phyloP scores from a whole-genome alignment of 2,113 vertebrate species.

The Grallaria varia region DNA sequence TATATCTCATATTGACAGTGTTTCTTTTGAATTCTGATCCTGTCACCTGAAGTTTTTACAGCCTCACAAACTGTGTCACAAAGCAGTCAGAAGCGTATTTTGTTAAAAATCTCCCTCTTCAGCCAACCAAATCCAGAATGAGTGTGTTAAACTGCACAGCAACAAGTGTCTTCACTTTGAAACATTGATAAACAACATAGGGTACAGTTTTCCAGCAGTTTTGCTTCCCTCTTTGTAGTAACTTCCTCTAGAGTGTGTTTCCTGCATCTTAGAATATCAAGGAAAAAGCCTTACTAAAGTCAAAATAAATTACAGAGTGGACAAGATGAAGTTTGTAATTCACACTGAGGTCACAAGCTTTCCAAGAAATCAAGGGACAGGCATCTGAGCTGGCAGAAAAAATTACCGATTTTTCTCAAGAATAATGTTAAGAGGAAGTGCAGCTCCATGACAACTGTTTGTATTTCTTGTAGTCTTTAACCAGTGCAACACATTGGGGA shows the following conservation, averaged over 20 bases:
- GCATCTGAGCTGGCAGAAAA: constrained; percentile 19
- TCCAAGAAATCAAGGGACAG: constrained; percentile 22
- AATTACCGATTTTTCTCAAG: background rate
- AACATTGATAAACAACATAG: background rate
- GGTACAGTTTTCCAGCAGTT: constrained; percentile 35
- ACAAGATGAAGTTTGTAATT: constrained; percentile 27
- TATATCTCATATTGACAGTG: background rate
- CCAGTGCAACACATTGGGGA: background rate
- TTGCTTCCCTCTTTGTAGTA: constrained; percentile 35
- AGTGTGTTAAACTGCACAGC: background rate
- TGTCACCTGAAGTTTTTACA: background rate
- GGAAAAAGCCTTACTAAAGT: constrained; percentile 44
- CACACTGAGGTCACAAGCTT: constrained; percentile 20
- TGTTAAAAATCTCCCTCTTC: background rate
- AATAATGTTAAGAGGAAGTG: constrained; percentile 25
- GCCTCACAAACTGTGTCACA: background rate
- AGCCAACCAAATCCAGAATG: background rate
- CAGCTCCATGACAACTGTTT: constrained; percentile 38
- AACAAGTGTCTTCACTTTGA: background rate
- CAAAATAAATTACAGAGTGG: constrained; percentile 48
- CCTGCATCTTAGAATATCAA: constrained; percentile 38
- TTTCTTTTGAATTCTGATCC: background rate
- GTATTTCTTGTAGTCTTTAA: background rate
- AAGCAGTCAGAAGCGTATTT: background rate
- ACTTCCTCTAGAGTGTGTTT: constrained; percentile 46